Evolutionary conservation across 1,140 invertebrate genomes (phyloP).

Genomic region (Danaus melanippus): DNA sequence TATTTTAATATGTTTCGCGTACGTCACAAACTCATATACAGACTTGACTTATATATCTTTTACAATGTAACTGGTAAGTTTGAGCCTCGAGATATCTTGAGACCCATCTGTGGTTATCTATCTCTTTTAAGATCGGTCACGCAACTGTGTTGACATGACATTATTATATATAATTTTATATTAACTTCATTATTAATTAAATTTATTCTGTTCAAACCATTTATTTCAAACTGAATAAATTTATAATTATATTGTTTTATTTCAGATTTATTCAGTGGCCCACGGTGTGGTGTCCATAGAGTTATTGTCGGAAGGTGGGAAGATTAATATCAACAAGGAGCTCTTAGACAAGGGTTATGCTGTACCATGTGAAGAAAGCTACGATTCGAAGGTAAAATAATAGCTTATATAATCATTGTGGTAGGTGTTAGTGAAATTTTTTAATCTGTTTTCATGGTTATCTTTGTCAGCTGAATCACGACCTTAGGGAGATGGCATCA

Average conservation of each 20-base stretch:
- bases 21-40: no score
- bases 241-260: constrained; percentile 6
- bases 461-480: constrained; percentile 64
- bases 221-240: no score
- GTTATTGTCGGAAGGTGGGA: constrained; percentile 53
- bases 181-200: no score
- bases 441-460: neutral
- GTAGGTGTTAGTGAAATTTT: neutral
- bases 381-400: constrained; percentile 77
- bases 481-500: constrained; percentile 46
- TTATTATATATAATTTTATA: no score
- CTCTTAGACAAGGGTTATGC: constrained; percentile 77
- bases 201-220: no score
- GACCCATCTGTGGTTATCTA: no score
- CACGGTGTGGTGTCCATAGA: constrained; percentile 79
- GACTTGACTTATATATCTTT: no score
- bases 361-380: constrained; percentile 79
- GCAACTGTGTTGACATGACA: no score
- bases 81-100: no score
- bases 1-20: no score
- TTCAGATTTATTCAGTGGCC: constrained; percentile 85
- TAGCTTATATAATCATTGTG: neutral
- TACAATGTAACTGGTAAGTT: no score
- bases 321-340: constrained; percentile 74
- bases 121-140: no score